Evolutionary conservation across 2,797 vertebrate species (phyloP).

Genomic region (Phyllotis vaccarum): DNA sequence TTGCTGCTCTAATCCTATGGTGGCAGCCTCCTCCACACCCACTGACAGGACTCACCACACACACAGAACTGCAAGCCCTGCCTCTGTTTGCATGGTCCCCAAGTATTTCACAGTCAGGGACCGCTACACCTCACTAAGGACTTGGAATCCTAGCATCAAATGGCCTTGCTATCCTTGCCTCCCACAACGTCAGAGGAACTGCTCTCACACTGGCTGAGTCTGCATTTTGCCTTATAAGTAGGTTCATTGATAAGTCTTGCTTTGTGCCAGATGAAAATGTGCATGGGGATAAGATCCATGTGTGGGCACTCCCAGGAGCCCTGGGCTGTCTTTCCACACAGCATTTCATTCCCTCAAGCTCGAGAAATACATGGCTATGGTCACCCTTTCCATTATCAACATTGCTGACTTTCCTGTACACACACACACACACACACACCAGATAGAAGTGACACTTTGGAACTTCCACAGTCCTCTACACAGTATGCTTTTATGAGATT

Average conservation of each 20-base stretch:
- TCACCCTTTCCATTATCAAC: too few species aligned
- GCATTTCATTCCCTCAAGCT: too few species aligned
- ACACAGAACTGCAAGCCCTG: not conserved
- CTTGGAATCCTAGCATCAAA: not conserved
- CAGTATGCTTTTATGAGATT: not conserved
- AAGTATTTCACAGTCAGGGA: not conserved
- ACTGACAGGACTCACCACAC: too few species aligned
- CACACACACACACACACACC: not conserved
- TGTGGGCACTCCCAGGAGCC: fast-evolving
- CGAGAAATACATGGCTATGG: fast-evolving
- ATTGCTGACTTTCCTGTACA: not conserved
- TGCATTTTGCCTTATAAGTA: not conserved
- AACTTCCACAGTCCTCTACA: not conserved
- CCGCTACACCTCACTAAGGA: fast-evolving
- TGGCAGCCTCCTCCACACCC: too few species aligned
- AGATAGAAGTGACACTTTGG: not conserved
- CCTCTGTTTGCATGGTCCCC: fast-evolving
- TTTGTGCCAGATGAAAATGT: not conserved
- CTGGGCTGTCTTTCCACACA: not conserved
- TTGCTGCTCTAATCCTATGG: too few species aligned
- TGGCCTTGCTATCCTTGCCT: not conserved
- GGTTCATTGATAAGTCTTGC: not conserved
- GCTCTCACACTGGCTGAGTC: not conserved
- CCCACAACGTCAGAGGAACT: not conserved
- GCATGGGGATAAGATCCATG: fast-evolving